Base-by-base conservation (phyloP, 2,113 vertebrate genomes). In the Festucalex cinctus region DNA sequence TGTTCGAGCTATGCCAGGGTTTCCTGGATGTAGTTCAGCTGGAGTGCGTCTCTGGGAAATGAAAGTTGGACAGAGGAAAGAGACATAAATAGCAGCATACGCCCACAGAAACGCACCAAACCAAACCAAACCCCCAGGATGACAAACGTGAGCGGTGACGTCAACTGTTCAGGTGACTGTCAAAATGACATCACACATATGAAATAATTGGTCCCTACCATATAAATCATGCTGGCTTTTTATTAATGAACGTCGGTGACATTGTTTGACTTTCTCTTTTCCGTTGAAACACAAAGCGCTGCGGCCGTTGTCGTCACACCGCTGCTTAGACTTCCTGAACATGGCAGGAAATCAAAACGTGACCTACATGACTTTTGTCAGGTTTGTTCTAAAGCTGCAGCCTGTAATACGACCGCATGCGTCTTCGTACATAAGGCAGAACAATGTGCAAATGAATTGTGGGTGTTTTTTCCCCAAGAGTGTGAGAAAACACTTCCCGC, bases 401-500 rank as follows among this genome's bases (percentile, higher is more conserved):
- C 0, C 10, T 71, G 81, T 69, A 54, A 79, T 24, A 51, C 26
- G 63, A 67, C 19, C 63, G 56, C 17, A 39, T 71, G 48, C 22
- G n/a, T 62, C 67, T 65, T n/a, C 20, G 65, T 74, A 70, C 53
- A 69, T 67, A 59, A 10, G 51, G 20, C 49, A 59, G 41, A 28
- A 67, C 65, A 32, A 24, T 22, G 5, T 20, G 22, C 13, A 24
- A 54, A 56, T 68, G 63, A 57, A 70, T 48, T 70, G 43, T 32
- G 71, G 49, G 65, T 71, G 74, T 68, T 79, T 84, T 84, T 72
- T 74, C 65, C 70, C 73, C 69, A 26, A 39, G 70, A 82, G 84
- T 91, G 90, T 91, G 90, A 87, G 90, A 91, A 92, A 91, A 87
- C 69, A 57, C 73, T 74, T 75, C 65, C 69, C 78, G 69, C 73